phyloP scores from a whole-genome alignment of 37 sponge, comb jelly and placozoan genomes.

The Oopsacas minuta region DNA sequence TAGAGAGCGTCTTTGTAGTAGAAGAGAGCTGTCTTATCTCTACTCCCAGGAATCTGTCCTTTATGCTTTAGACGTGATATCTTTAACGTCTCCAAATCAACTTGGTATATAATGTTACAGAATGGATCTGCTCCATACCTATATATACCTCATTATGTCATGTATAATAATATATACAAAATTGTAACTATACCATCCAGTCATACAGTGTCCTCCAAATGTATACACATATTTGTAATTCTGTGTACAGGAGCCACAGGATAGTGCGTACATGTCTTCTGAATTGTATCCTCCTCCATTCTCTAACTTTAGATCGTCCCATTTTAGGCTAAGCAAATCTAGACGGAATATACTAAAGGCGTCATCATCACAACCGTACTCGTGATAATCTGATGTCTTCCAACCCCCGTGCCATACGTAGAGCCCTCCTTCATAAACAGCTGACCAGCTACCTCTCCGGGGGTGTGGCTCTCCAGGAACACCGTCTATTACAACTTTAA shows the following conservation, averaged over 20 bases:
- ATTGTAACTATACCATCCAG: background rate
- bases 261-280: background rate
- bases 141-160: too few species aligned
- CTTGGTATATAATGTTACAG: background rate
- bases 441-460: background rate
- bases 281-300: background rate
- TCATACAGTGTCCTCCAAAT: background rate
- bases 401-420: background rate
- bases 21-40: constrained; percentile 11
- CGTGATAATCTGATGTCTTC: background rate
- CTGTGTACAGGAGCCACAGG: background rate
- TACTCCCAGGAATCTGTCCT: background rate
- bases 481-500: background rate
- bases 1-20: background rate
- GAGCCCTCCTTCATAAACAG: background rate
- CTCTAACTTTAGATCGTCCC: background rate
- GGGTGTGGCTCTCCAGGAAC: background rate
- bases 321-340: background rate
- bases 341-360: background rate
- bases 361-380: background rate
- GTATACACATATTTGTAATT: background rate
- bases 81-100: background rate
- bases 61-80: background rate
- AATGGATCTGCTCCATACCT: background rate
- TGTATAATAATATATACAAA: too few species aligned